Evolutionary conservation across 1,140 invertebrate species (phyloP).

Genomic region (Sweltsa coloradensis): DNA sequence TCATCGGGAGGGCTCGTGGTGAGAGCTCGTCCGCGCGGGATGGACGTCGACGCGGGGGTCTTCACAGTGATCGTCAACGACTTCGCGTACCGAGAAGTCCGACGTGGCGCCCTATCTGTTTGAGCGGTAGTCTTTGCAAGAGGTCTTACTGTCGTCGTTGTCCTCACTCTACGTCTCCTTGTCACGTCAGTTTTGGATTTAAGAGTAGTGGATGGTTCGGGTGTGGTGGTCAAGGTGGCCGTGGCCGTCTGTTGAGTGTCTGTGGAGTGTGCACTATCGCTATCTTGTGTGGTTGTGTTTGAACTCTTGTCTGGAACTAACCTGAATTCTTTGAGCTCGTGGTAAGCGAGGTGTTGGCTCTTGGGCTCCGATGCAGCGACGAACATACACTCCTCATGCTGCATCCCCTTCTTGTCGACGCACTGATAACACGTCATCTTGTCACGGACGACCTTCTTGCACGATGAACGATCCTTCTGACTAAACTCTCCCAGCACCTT

Average conservation of each 20-base stretch:
- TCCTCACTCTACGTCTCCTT: too few relatives aligned
- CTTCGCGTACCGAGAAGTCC: too few relatives aligned
- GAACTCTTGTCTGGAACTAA: slow-evolving; percentile 7
- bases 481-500: slow-evolving; percentile 53
- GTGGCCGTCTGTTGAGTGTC: slow-evolving; percentile 14
- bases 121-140: too few relatives aligned
- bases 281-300: neutral
- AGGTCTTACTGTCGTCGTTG: too few relatives aligned
- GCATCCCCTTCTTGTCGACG: slow-evolving; percentile 45
- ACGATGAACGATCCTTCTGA: slow-evolving; percentile 51
- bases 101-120: too few relatives aligned
- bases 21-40: too few relatives aligned
- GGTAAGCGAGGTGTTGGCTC: slow-evolving; percentile 11
- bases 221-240: slow-evolving; percentile 5
- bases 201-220: too few relatives aligned
- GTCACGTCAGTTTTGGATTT: too few relatives aligned
- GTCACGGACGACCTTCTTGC: slow-evolving; percentile 52
- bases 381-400: slow-evolving; percentile 63
- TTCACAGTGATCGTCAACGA: too few relatives aligned
- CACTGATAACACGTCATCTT: slow-evolving; percentile 64
- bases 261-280: neutral
- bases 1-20: too few relatives aligned
- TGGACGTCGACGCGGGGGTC: too few relatives aligned
- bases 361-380: slow-evolving; percentile 34
- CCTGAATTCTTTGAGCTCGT: slow-evolving; percentile 14